Base-by-base conservation (phyloP, 2,113 vertebrate species). In the Antechinus stuartii region DNA sequence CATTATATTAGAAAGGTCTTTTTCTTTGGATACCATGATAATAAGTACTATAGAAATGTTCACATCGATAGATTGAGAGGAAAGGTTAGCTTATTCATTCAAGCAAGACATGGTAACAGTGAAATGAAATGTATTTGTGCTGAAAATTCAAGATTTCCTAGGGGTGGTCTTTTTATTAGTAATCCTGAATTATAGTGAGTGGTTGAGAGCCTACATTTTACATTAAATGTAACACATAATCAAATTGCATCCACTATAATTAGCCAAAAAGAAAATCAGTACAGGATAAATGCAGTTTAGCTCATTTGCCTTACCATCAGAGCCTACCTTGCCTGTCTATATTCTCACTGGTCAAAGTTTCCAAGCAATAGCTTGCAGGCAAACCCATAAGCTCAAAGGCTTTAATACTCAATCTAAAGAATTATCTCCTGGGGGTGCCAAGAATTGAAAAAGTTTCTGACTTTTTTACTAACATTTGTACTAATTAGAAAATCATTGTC, bases 231-330 rank as follows among this genome's bases (percentile, higher is more conserved):
- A 94, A 92, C 93, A 55, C 0, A 0, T 46, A 96, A 93, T 96
- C 96, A 93, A 97, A 55, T 97, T 92, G 93, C 24, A 93, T 94
- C 96, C 55, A 91, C 95, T 54, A 24, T 97, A 96, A 97, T 97
- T 96, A 97, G 47, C 95, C 6, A 3, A 89, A 95, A 54, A 50
- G 1, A 30, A 90, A 96, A 46, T 68, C 68, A 35, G 49, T 50
- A 30, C 89, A 95, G 90, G 84, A 56, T 0, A 61, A 47, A 84
- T 12, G 54, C 35, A 91, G 89, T 92, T 98, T 94, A 42, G 49
- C 84, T 97, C 52, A 0, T 0, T 94, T 93, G 95, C 95, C 57
- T 54, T 97, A 89, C 53, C 91, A 91, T 90, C 90, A 55, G 92
- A 55, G 8, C 35, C 6, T 24, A 92, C 47, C 91, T 91, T 94